Evolutionary conservation across 1,140 invertebrate genomes (phyloP), one percentile per base, ranked within the genome.

Genomic region (Heliconius nattereri): DNA sequence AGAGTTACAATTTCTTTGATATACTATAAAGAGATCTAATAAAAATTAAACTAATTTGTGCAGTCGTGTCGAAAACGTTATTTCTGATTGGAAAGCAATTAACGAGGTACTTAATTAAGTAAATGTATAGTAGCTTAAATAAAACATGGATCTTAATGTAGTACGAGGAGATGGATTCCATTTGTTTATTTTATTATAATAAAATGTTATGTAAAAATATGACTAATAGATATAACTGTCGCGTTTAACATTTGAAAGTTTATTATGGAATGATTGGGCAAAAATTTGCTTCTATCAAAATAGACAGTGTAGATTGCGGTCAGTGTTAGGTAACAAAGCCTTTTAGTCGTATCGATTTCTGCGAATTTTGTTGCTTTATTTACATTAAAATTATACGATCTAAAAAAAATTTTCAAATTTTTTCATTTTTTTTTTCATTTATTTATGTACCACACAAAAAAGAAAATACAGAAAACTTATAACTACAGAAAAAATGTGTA

Each of bases 31-130:
- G 75, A 78, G 75, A 79, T 82, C 78, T 75, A 81, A 78, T 78
- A 81, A 78, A 74, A 81, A 81, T 81, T 81, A 78, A 81, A 81
- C 73, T 81, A 81, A 81, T 81, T 81, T 81, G 73, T 81, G 73
- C 77, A 81, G 73, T 81, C 73, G 80, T 78, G 77, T 81, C 73
- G 76, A 76, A 81, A 81, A 81, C 66, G 70, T 73, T 81, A 78
- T 60, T 78, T 81, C 78, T 78, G 76, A 81, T 81, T 78, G 76
- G 80, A 78, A 81, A 78, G 80, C 76, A 78, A 81, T 82, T 84
- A 84, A 81, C 78, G 37, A 79, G 78, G 73, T 72, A 81, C 73
- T 78, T 82, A 82, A 84, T 81, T 84, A 81, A 75, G 76, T 76
- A 76, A 78, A 81, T 78, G 60, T 75, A 26, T 76, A 80, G 54